Conservation (phyloP, 1,140 invertebrate species). For the Cheumatopsyche charites region DNA sequence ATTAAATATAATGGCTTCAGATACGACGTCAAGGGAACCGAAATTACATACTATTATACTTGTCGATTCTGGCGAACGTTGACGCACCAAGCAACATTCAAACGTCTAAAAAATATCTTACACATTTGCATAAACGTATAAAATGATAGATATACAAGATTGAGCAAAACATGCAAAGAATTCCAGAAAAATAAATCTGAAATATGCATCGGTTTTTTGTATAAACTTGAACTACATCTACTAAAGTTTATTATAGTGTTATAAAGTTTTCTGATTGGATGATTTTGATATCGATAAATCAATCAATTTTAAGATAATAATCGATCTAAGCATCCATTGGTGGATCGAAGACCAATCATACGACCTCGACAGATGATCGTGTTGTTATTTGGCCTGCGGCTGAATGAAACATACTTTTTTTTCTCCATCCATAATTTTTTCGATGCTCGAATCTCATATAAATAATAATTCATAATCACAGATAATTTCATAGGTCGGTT, state of each 20-base stretch:
- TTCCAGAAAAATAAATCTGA: too few relatives aligned
- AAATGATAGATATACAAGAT: too few relatives aligned
- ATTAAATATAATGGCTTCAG: conserved; percentile 37
- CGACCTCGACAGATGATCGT: conserved; percentile 4
- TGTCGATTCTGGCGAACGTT: conserved; percentile 20
- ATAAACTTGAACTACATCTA: too few relatives aligned
- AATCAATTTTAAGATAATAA: conserved; percentile 17
- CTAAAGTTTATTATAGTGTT: too few relatives aligned
- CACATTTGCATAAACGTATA: too few relatives aligned
- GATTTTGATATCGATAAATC: conserved; percentile 10
- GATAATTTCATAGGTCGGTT: conserved; percentile 38
- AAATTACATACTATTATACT: conserved; percentile 36
- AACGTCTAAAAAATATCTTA: neutral
- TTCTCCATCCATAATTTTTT: conserved; percentile 31
- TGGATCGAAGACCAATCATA: conserved; percentile 37
- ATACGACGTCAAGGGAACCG: conserved; percentile 31
- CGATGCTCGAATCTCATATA: conserved; percentile 37
- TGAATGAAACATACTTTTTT: conserved; percentile 35
- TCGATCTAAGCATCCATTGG: conserved; percentile 42
- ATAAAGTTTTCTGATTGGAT: neutral
- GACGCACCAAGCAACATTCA: neutral
- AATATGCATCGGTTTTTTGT: too few relatives aligned
- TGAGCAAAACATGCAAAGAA: too few relatives aligned
- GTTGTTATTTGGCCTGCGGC: conserved; percentile 17
- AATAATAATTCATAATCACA: conserved; percentile 48